Base-by-base conservation (phyloP, 2,113 vertebrate genomes). In the Balaeniceps rex region DNA sequence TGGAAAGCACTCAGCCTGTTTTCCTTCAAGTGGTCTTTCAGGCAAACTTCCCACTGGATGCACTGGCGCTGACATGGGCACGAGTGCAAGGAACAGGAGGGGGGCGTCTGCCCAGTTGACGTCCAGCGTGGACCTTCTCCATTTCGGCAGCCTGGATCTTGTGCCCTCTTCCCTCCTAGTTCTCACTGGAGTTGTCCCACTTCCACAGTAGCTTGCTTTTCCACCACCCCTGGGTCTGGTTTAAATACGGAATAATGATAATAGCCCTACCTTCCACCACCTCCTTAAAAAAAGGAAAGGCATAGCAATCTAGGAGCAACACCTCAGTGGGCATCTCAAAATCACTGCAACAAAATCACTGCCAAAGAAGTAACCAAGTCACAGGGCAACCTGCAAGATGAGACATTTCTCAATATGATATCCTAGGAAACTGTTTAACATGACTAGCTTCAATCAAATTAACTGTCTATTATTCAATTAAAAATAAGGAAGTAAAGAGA, bases 401-500 rank as follows among this genome's bases (percentile, higher is more conserved):
- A 96, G 80, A 40, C 24, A 34, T 83, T 94, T 81, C 68, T 83
- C 63, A 65, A 12, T 89, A 22, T 10, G 11, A 91, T 88, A 52
- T 87, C 81, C 91, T 87, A 94, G 69, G 82, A 97, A 93, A 80
- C 75, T 74, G 75, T 79, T 94, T 91, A 93, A 92, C 13, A 7
- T 85, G 64, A 66, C 81, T 82, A 63, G 25, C 70, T 95, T 94
- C 81, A 66, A 51, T 85, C 87, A 91, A 95, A 96, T 94, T 95
- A 90, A 95, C 91, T 80, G 91, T 80, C 89, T 86, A 86, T 84
- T 94, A 90, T 96, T 95, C 75, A 97, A 91, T 96, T 96, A 96
- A 96, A 94, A 94, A 94, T 70, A 95, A 96, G 97, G 94, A 96
- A 97, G 93, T 97, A 95, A 94, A 80, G 85, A 97, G 79, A 96